Evolutionary conservation across 2,797 vertebrate species (phyloP).

Genomic region (Protosalanx chinensis): DNA sequence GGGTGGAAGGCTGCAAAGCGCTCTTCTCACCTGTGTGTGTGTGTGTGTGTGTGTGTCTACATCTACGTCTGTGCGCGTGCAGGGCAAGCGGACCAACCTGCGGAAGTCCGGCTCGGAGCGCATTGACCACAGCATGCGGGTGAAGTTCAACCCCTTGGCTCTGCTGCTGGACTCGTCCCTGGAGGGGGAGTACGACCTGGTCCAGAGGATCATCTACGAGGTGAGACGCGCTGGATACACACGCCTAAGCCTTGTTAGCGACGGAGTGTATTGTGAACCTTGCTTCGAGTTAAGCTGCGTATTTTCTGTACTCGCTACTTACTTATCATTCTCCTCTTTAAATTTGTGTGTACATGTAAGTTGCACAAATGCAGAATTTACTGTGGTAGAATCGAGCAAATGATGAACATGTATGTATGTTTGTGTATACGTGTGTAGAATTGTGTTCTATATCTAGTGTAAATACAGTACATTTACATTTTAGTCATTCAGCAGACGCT

Average conservation of each 20-base stretch:
- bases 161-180: constrained; percentile 92
- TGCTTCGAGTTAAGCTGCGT: no score
- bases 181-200: constrained; percentile 95
- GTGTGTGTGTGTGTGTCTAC: background rate
- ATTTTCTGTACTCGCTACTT: constrained; percentile 86
- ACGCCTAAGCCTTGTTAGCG: no score
- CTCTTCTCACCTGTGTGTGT: background rate
- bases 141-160: constrained; percentile 90
- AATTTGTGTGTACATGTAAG: background rate
- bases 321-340: constrained; percentile 79
- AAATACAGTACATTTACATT: no score
- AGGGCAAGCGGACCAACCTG: constrained; percentile 91
- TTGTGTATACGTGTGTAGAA: background rate
- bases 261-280: no score
- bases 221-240: constrained; percentile 61
- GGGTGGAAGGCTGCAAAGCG: background rate
- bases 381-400: no score
- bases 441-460: background rate
- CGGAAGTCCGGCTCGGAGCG: constrained; percentile 79
- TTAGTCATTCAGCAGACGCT: no score
- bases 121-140: constrained; percentile 77
- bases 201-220: constrained; percentile 96
- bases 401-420: no score
- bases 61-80: constrained; percentile 2
- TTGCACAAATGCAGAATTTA: no score